Percentiles rank a stretch among this genome's conserved stretches.
phyloP scores from a whole-genome alignment of 2,113 vertebrate genomes.

The Actenoides lindsayi region DNA sequence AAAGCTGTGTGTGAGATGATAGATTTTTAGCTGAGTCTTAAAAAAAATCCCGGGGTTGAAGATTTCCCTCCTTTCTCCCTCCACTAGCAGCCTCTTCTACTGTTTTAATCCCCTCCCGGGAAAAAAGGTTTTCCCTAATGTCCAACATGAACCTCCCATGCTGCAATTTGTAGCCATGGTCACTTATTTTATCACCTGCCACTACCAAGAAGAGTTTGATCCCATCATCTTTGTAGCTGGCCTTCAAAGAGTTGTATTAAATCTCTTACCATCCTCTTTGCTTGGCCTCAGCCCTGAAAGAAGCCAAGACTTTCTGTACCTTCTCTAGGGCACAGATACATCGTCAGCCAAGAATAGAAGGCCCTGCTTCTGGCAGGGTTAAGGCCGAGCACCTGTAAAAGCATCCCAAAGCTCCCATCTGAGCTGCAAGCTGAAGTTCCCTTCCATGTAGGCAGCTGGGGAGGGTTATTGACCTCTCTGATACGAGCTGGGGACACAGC shows the following conservation, averaged over 20 bases:
- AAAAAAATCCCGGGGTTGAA: not conserved
- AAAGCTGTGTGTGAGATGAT: not conserved
- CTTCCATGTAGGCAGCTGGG: constrained; percentile 13
- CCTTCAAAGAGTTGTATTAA: not conserved
- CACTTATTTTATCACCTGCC: not conserved
- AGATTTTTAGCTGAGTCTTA: not conserved
- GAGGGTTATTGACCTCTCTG: constrained; percentile 25
- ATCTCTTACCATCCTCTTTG: not conserved
- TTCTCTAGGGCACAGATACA: not conserved
- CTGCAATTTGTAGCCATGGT: not conserved
- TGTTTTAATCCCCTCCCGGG: not conserved
- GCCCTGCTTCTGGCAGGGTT: not conserved
- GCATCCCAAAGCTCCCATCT: not conserved
- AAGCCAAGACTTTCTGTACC: not conserved
- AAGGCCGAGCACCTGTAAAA: constrained; percentile 41
- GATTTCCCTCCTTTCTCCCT: not conserved
- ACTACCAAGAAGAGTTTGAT: not conserved
- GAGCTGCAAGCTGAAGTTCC: not conserved
- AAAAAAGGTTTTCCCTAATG: not conserved
- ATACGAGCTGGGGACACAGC: constrained; percentile 28
- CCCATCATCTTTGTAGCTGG: not conserved
- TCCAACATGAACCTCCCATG: not conserved
- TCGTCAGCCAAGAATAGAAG: not conserved
- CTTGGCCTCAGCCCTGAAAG: not conserved
- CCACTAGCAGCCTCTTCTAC: not conserved